A percentile compares a stretch with the other conserved stretches of the same genome.
Evolutionary conservation across 64 coral and sea anemone species (phyloP).

Genomic region (Montipora efflorescens): DNA sequence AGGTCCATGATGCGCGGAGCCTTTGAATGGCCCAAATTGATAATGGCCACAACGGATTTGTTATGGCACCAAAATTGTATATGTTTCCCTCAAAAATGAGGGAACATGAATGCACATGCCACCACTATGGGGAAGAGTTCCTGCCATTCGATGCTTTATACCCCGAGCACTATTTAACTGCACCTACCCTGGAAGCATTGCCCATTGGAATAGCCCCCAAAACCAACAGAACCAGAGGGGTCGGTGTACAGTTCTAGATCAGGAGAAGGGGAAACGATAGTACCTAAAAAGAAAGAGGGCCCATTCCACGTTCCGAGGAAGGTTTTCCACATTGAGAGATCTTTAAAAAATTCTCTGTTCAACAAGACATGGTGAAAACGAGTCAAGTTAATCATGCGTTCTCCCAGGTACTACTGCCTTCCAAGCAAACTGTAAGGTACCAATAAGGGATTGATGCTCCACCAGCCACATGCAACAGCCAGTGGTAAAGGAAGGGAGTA

Average conservation of each 20-base stretch:
- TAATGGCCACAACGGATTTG: conserved; percentile 14
- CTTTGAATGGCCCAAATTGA: conserved; percentile 34
- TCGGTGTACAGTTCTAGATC: neutral
- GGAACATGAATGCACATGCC: neutral
- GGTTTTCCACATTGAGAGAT: no score
- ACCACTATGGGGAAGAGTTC: neutral
- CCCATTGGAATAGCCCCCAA: neutral
- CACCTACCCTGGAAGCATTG: neutral
- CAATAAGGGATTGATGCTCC: no score
- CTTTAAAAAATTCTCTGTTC: neutral
- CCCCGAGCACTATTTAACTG: neutral
- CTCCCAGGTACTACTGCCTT: neutral
- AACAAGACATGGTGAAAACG: neutral
- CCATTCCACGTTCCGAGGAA: neutral
- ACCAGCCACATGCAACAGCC: no score
- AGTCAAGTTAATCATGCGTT: neutral
- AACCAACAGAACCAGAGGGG: neutral
- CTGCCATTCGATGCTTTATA: conserved; percentile 26
- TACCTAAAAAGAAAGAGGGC: neutral
- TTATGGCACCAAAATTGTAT: conserved; percentile 35
- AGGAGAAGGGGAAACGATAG: neutral
- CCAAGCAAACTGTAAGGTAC: no score
- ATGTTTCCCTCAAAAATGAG: neutral
- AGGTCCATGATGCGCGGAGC: conserved; percentile 23
- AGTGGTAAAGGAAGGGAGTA: no score